Evolutionary conservation across 2,888 invertebrate species (phyloP).

Genomic region (Parthenolecanium corni): DNA sequence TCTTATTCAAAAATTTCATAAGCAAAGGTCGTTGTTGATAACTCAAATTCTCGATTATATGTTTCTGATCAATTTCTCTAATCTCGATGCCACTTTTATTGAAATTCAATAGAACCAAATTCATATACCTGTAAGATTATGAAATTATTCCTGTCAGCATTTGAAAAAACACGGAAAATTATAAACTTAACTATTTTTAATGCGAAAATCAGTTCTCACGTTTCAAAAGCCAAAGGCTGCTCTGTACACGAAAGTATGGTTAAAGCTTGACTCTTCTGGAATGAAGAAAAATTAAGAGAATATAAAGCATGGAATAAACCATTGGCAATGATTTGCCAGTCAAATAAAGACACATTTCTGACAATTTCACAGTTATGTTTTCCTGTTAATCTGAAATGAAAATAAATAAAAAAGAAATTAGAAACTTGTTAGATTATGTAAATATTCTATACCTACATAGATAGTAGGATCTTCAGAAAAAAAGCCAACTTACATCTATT

Average conservation of each 20-base stretch:
- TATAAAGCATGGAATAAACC: constrained; percentile 3
- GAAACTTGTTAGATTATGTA: too few relatives aligned
- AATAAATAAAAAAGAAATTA: too few relatives aligned
- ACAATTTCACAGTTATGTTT: constrained; percentile 20
- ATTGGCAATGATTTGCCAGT: constrained; percentile 23
- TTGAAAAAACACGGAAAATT: not conserved
- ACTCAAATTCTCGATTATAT: constrained; percentile 1
- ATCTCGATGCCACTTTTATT: constrained; percentile 26
- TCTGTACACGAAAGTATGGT: constrained; percentile 9
- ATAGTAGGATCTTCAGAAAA: too few relatives aligned
- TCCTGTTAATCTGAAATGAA: constrained; percentile 13
- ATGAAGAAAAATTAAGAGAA: constrained; percentile 1
- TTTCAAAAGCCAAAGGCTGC: constrained; percentile 11
- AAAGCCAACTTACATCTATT: too few relatives aligned
- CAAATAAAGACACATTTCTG: constrained; percentile 4
- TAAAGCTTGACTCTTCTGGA: not conserved
- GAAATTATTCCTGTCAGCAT: too few relatives aligned
- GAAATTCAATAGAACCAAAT: constrained; percentile 34
- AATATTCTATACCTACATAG: too few relatives aligned
- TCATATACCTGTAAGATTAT: constrained; percentile 31
- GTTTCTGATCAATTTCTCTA: constrained; percentile 8
- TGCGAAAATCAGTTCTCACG: not conserved
- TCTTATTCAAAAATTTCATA: constrained; percentile 1
- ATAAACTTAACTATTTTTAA: not conserved
- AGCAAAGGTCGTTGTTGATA: not conserved